A percentile compares a stretch with the other conserved stretches of the same genome.
phyloP scores from a whole-genome alignment of 1,140 invertebrate genomes.

The Drosophila equinoxialis region DNA sequence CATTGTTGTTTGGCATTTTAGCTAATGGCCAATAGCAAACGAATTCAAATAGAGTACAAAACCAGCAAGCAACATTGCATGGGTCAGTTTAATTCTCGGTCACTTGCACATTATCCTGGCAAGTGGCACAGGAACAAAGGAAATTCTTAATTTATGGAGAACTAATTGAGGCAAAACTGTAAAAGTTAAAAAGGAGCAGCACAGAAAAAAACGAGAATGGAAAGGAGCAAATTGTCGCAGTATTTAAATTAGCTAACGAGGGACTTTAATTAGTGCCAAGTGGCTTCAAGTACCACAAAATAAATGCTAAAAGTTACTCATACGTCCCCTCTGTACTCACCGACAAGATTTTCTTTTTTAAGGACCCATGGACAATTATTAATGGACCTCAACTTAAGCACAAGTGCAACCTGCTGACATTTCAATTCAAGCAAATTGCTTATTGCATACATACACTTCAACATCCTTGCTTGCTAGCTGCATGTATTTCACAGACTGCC shows the following conservation, averaged over 20 bases:
- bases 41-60: slow-evolving; percentile 15
- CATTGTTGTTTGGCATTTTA: slow-evolving; percentile 22
- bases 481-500: slow-evolving; percentile 42
- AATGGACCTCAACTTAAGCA: slow-evolving; percentile 44
- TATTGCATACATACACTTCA: slow-evolving; percentile 51
- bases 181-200: slow-evolving; percentile 18
- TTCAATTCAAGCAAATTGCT: slow-evolving; percentile 62
- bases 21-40: slow-evolving; percentile 29
- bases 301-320: slow-evolving; percentile 56
- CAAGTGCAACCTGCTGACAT: slow-evolving; percentile 65
- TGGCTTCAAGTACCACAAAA: slow-evolving; percentile 49
- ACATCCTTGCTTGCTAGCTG: background rate
- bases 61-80: background rate
- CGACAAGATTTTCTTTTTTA: background rate
- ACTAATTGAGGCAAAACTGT: slow-evolving; percentile 51
- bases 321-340: slow-evolving; percentile 37
- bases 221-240: slow-evolving; percentile 21
- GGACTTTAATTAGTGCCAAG: slow-evolving; percentile 76
- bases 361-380: slow-evolving; percentile 53
- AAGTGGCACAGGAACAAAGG: slow-evolving; percentile 29
- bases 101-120: background rate
- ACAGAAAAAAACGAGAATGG: background rate
- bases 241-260: slow-evolving; percentile 69
- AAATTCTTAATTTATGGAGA: slow-evolving; percentile 60
- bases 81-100: slow-evolving; percentile 21